Base-by-base conservation (phyloP, 2,797 vertebrate species). In the Erethizon dorsatum region DNA sequence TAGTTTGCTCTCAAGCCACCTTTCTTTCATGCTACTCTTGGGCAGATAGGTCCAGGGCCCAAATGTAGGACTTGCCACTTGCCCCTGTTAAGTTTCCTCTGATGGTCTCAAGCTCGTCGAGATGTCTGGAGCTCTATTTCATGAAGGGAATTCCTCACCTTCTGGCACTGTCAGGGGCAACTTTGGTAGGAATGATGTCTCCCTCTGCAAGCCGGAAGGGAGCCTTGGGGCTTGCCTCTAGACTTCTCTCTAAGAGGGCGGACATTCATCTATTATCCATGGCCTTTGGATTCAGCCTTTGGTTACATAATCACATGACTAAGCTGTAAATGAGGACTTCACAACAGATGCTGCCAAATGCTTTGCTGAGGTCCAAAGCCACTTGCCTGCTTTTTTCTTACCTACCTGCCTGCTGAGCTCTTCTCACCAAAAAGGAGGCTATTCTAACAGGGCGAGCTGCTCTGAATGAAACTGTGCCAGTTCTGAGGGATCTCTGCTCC, bases 301-400 rank as follows among this genome's bases (percentile, higher is more conserved):
- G 84, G 80, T 85, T 93, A 90, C 63, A 94, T 71, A 94, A 91
- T 65, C 95, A 80, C 54, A 52, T 82, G 96, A 93, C 91, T 84
- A 65, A 87, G 83, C 77, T 88, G 59, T 89, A 87, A 96, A 95
- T 3, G 52, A 96, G 75, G 52, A 71, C 88, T 96, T 87, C 84
- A 93, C 69, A 89, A 83, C 50, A 71, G 80, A 83, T 11, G 41
- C 75, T 84, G 77, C 88, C 83, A 91, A 88, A 78, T 83, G 61
- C 78, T 96, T 94, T 93, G 61, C 50, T 84, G 83, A 80, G 31
- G 47, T 87, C 59, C 90, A 79, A 92, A 92, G 83, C 14, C 47
- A 15, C 75, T 85, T 6, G 5, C 88, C 65, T 90, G 59, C 71
- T 92, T 95, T 90, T 77, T 52, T 94, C 28, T 89, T 52, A 78